Evolutionary conservation across 2,113 vertebrate species (phyloP).

Genomic region (Oxyura jamaicensis): DNA sequence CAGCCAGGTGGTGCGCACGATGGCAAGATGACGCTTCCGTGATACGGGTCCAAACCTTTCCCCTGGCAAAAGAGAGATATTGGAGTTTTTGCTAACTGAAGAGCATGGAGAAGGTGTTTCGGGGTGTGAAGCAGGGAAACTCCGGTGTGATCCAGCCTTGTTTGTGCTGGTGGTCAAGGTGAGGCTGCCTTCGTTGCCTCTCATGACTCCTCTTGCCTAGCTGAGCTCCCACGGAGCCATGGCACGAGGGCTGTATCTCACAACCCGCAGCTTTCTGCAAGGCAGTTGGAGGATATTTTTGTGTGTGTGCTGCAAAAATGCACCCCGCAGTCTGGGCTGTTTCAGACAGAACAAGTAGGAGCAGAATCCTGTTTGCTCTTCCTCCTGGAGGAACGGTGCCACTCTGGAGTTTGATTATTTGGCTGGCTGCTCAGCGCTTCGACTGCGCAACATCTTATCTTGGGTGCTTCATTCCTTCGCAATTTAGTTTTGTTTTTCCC

Average conservation of each 20-base stretch:
- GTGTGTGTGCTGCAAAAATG: not conserved
- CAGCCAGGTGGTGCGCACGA: not conserved
- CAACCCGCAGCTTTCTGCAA: not conserved
- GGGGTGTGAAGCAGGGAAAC: not conserved
- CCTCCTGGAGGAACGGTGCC: fast-evolving
- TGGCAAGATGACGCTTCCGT: not conserved
- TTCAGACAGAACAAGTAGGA: not conserved
- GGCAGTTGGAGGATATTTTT: not conserved
- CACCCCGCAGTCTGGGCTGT: not conserved
- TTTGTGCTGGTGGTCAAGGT: not conserved
- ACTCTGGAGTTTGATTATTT: not conserved
- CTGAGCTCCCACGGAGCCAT: fast-evolving
- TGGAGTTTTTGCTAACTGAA: not conserved
- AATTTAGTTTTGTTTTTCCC: not conserved
- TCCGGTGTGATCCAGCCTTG: not conserved
- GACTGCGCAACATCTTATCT: not conserved
- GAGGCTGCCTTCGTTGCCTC: not conserved
- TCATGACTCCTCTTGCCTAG: not conserved
- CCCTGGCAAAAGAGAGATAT: not conserved
- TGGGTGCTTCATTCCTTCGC: not conserved
- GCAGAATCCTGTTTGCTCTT: not conserved
- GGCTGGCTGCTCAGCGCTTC: not conserved
- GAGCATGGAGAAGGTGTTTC: not conserved
- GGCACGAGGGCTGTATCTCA: not conserved
- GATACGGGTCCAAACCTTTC: not conserved